These are phyloP conservation scores for Erannis defoliaria DNA, from an alignment of 2,888 invertebrate genomes.

Conservation along the genomic window DNA sequence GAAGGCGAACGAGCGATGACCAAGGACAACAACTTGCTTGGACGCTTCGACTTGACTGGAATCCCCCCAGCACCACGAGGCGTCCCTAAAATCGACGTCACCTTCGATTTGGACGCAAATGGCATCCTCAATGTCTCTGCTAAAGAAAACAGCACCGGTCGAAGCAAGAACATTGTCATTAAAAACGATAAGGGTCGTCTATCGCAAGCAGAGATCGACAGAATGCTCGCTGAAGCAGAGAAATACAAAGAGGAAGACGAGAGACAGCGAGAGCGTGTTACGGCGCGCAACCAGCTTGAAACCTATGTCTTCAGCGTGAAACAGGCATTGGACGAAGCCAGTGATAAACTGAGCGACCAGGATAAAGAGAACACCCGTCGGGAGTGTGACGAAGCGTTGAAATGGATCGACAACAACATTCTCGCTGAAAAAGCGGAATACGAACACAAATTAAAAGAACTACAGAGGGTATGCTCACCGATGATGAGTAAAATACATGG, in stretches of 20 bases:
- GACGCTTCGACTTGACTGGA: slow-evolving; percentile 89
- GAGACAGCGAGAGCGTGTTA: slow-evolving; percentile 88
- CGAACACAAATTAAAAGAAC: slow-evolving; percentile 87
- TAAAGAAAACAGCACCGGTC: slow-evolving; percentile 89
- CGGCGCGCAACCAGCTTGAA: slow-evolving; percentile 91
- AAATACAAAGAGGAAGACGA: slow-evolving; percentile 91
- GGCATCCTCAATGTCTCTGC: slow-evolving; percentile 95
- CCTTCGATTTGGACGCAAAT: slow-evolving; percentile 92
- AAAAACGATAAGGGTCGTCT: slow-evolving; percentile 94
- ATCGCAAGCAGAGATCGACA: slow-evolving; percentile 93
- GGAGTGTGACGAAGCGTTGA: slow-evolving; percentile 87
- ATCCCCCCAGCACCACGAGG: slow-evolving; percentile 90
- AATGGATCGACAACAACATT: slow-evolving; percentile 90
- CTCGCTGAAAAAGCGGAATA: slow-evolving; percentile 89
- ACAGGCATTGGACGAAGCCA: slow-evolving; percentile 88
- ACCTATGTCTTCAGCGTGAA: slow-evolving; percentile 90
- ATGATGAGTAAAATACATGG: slow-evolving; percentile 87
- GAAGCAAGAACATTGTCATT: slow-evolving; percentile 92
- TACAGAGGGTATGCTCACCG: slow-evolving; percentile 86
- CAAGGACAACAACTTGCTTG: slow-evolving; percentile 90
- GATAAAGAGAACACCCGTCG: slow-evolving; percentile 87
- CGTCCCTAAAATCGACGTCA: slow-evolving; percentile 89
- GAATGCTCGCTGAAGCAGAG: slow-evolving; percentile 92
- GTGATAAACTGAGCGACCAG: slow-evolving; percentile 86
- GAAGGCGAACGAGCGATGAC: slow-evolving; percentile 94